phyloP scores from a whole-genome alignment of 2,113 vertebrate species.

The Labeo catla region DNA sequence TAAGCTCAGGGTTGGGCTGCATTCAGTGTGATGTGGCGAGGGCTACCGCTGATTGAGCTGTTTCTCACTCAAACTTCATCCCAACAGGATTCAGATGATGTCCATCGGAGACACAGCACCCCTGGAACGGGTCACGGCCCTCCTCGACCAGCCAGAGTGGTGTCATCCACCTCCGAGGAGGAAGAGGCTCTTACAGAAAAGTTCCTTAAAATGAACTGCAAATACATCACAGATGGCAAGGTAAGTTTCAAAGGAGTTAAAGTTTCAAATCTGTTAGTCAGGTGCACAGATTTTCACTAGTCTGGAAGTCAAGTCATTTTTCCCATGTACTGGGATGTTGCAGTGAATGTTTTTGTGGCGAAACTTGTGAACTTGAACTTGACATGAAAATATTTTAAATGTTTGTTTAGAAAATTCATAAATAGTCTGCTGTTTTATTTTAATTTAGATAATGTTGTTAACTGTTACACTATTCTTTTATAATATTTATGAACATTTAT shows the following conservation, averaged over 20 bases:
- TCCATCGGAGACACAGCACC: constrained; percentile 77
- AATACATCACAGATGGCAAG: constrained; percentile 95
- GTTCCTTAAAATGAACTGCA: constrained; percentile 99
- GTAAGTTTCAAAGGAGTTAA: constrained; percentile 66
- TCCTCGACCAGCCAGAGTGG: constrained; percentile 85
- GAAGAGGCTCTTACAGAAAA: constrained; percentile 99
- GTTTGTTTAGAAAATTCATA: too few relatives aligned
- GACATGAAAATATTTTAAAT: too few relatives aligned
- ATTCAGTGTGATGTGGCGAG: constrained; percentile 33
- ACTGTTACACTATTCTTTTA: too few relatives aligned
- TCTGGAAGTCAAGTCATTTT: background rate
- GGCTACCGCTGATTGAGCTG: constrained; percentile 11
- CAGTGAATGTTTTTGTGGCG: background rate
- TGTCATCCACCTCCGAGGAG: constrained; percentile 96
- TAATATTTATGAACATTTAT: too few relatives aligned
- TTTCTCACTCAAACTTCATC: background rate
- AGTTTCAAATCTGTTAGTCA: background rate
- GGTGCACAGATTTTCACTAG: background rate
- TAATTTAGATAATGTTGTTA: too few relatives aligned
- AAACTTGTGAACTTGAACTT: background rate
- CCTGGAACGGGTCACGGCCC: constrained; percentile 69
- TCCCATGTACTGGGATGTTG: background rate
- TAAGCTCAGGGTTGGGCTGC: background rate
- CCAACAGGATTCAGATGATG: constrained; percentile 84
- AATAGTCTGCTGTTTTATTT: too few relatives aligned